Conservation (phyloP, 2,113 vertebrate species). For the Mungos mungo region DNA sequence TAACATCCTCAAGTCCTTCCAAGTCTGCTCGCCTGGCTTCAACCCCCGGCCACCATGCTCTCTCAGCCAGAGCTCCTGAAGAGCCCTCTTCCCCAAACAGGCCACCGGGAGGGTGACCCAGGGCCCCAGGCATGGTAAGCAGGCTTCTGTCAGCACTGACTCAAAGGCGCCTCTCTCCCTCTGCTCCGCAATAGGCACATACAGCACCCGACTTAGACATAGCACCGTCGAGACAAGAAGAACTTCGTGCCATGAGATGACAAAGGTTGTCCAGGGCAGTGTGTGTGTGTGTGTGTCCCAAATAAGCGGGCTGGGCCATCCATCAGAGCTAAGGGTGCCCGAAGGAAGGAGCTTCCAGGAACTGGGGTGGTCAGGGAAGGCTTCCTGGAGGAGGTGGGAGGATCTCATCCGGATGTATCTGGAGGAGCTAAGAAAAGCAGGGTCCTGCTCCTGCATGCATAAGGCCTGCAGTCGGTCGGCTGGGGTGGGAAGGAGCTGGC, state of each 20-base stretch:
- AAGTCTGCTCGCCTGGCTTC: slow-evolving; percentile 40
- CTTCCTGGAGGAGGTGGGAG: background rate
- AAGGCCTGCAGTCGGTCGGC: background rate
- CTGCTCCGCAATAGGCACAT: background rate
- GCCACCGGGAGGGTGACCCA: background rate
- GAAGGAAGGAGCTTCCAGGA: background rate
- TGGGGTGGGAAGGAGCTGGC: background rate
- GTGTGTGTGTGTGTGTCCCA: background rate
- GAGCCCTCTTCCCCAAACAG: slow-evolving; percentile 34
- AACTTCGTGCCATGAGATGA: background rate
- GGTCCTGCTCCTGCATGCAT: fast-evolving
- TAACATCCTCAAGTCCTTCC: slow-evolving; percentile 35
- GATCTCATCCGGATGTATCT: too few species aligned
- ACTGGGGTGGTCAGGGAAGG: background rate
- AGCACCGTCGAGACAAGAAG: background rate
- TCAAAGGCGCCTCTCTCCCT: background rate
- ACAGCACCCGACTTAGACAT: background rate
- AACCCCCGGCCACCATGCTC: background rate
- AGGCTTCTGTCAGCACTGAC: background rate
- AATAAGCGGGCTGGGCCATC: background rate
- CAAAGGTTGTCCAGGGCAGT: background rate
- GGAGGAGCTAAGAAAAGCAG: background rate
- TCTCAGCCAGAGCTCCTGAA: background rate
- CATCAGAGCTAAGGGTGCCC: background rate
- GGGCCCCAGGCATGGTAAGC: background rate